A percentile compares a stretch with the other conserved stretches of the same genome.
phyloP scores from a whole-genome alignment of 1,140 invertebrate genomes.

The Hypothenemus hampei region DNA sequence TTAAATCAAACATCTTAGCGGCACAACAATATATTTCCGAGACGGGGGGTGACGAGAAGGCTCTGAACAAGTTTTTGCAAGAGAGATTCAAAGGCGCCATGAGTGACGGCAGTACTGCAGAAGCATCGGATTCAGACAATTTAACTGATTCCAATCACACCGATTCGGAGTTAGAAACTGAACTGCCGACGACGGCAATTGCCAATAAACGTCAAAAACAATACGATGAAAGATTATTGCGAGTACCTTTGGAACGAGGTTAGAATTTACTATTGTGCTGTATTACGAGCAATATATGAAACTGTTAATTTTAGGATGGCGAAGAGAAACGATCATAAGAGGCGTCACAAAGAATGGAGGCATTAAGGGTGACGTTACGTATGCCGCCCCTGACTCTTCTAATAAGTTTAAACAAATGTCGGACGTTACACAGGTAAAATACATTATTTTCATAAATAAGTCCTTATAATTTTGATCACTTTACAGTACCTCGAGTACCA shows the following conservation, averaged over 20 bases:
- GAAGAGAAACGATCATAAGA: slow-evolving; percentile 80
- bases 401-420: slow-evolving; percentile 69
- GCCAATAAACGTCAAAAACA: slow-evolving; percentile 47
- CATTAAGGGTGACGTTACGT: slow-evolving; percentile 82
- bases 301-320: slow-evolving; percentile 59
- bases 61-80: slow-evolving; percentile 45
- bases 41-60: slow-evolving; percentile 50
- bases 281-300: neutral
- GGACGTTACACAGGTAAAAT: slow-evolving; percentile 64
- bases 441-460: neutral
- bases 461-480: neutral
- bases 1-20: slow-evolving; percentile 57
- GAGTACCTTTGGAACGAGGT: slow-evolving; percentile 68
- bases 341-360: slow-evolving; percentile 74
- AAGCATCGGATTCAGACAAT: slow-evolving; percentile 53
- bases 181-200: slow-evolving; percentile 43
- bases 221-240: slow-evolving; percentile 58
- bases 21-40: slow-evolving; percentile 52
- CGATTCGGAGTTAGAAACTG: slow-evolving; percentile 45
- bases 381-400: slow-evolving; percentile 78
- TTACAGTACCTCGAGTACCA: slow-evolving; percentile 74
- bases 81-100: slow-evolving; percentile 51
- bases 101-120: slow-evolving; percentile 48
- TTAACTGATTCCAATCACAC: slow-evolving; percentile 50
- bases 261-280: slow-evolving; percentile 3